Conservation (phyloP, 2,113 vertebrate genomes). For the Brachyistius frenatus region DNA sequence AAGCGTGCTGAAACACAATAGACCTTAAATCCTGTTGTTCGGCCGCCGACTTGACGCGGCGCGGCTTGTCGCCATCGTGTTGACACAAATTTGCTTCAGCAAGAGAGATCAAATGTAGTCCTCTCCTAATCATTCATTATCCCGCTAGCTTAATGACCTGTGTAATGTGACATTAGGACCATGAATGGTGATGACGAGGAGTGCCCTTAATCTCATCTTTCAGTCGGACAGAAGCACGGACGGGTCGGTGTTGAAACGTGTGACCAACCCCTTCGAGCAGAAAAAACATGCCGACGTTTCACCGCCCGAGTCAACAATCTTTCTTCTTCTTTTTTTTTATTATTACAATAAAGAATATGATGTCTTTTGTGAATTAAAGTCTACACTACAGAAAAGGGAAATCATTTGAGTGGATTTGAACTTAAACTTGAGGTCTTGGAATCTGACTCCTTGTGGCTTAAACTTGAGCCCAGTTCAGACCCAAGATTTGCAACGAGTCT, state of each 20-base stretch:
- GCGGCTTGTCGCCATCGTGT: slow-evolving; percentile 64
- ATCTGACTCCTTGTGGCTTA: background rate
- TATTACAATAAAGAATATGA: background rate
- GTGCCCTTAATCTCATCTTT: slow-evolving; percentile 58
- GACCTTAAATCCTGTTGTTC: slow-evolving; percentile 76
- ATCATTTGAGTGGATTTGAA: background rate
- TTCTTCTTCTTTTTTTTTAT: background rate
- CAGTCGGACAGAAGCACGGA: background rate
- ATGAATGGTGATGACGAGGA: slow-evolving; percentile 37
- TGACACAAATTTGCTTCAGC: slow-evolving; percentile 69
- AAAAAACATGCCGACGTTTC: background rate
- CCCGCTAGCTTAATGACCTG: slow-evolving; percentile 72
- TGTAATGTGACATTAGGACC: slow-evolving; percentile 66
- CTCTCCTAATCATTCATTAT: slow-evolving; percentile 63
- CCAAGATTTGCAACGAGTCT: too few species aligned
- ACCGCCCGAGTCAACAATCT: background rate
- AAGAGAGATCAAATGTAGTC: slow-evolving; percentile 65
- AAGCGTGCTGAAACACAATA: slow-evolving; percentile 73
- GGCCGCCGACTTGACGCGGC: slow-evolving; percentile 69
- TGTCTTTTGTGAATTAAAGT: background rate
- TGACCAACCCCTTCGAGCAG: background rate
- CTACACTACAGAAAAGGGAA: background rate
- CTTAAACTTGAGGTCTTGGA: background rate
- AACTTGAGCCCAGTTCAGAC: too few species aligned
- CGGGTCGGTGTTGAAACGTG: background rate